Conservation (phyloP, 2,797 vertebrate genomes). For the Melanotaenia maccullochi region DNA sequence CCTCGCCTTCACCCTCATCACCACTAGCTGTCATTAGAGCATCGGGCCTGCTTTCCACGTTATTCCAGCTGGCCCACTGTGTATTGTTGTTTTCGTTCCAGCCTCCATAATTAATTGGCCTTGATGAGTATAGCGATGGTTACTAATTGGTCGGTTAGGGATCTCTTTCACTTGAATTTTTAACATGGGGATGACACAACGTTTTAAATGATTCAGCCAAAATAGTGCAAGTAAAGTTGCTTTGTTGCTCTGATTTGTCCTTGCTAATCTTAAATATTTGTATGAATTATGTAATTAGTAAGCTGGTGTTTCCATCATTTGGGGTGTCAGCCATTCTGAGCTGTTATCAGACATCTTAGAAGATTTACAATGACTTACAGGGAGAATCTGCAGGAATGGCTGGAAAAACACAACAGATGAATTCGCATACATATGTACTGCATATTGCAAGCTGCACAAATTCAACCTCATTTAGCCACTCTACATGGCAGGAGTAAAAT, state of each 20-base stretch:
- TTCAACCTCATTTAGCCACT: background rate
- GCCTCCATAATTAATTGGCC: slow-evolving; percentile 72
- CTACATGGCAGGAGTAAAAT: background rate
- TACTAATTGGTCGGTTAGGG: slow-evolving; percentile 74
- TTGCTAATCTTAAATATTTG: slow-evolving; percentile 41
- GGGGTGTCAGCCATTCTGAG: background rate
- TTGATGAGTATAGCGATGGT: slow-evolving; percentile 69
- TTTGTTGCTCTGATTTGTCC: slow-evolving; percentile 16
- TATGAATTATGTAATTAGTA: slow-evolving; percentile 6
- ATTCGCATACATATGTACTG: background rate
- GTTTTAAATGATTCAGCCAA: slow-evolving; percentile 54
- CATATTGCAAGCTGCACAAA: background rate
- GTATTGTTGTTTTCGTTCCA: slow-evolving; percentile 59
- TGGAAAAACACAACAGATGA: background rate
- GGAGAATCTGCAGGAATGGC: background rate
- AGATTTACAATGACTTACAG: background rate
- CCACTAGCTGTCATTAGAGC: slow-evolving; percentile 40
- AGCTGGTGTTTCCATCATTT: background rate
- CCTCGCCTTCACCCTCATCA: slow-evolving; percentile 57
- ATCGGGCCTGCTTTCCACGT: slow-evolving; percentile 27
- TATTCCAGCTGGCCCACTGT: slow-evolving; percentile 38
- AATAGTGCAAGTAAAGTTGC: slow-evolving; percentile 25
- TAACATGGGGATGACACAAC: slow-evolving; percentile 47
- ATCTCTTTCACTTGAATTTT: slow-evolving; percentile 64
- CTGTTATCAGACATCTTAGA: background rate